phyloP scores from a whole-genome alignment of 2,113 vertebrate genomes.

The Xiphias gladius region DNA sequence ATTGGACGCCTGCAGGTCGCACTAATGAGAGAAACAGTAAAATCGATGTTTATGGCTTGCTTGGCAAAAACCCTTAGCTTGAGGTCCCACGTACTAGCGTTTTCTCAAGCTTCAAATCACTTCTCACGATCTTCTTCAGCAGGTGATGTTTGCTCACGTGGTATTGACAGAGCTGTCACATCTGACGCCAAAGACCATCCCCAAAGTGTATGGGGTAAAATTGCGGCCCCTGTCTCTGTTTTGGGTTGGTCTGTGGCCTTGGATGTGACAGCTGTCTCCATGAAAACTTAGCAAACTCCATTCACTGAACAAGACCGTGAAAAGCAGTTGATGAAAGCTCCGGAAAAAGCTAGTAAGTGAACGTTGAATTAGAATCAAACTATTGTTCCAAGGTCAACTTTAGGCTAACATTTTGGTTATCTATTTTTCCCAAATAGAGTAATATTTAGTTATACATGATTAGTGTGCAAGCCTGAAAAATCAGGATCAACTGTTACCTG shows the following conservation, averaged over 20 bases:
- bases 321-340: neutral
- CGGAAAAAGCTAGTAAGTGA: neutral
- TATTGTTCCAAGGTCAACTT: neutral
- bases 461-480: neutral
- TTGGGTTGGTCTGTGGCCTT: neutral
- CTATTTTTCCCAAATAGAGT: neutral
- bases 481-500: constrained; percentile 82
- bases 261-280: neutral
- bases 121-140: neutral
- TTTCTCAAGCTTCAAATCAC: neutral
- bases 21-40: constrained; percentile 72
- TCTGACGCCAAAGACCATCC: neutral
- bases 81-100: no score
- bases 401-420: neutral
- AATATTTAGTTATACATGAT: neutral
- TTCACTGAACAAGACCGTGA: neutral
- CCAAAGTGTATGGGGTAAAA: neutral
- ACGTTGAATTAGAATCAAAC: no score
- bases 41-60: neutral
- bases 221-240: neutral
- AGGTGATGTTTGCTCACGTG: neutral
- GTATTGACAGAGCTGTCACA: neutral
- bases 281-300: neutral
- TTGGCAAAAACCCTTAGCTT: neutral
- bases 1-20: constrained; percentile 95